phyloP scores from a whole-genome alignment of 2,113 vertebrate genomes.

The Setophaga petechia region DNA sequence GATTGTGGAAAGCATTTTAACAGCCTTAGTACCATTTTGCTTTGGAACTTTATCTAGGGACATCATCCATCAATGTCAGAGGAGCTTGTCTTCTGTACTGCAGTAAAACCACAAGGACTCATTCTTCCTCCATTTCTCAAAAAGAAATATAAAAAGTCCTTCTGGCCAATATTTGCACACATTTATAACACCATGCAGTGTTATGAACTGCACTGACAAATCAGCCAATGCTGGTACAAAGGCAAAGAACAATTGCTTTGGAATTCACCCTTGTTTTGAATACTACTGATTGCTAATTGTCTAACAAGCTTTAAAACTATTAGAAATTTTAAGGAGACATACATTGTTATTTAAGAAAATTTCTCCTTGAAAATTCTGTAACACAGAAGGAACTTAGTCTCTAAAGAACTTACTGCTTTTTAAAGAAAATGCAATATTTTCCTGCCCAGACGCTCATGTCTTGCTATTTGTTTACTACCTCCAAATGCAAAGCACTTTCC shows the following conservation, averaged over 20 bases:
- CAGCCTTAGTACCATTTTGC: not conserved
- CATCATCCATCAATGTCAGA: not conserved
- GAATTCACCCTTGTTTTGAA: no score
- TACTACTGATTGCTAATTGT: not conserved
- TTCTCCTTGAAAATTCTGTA: not conserved
- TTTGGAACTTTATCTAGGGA: not conserved
- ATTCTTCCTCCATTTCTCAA: not conserved
- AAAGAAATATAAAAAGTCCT: not conserved
- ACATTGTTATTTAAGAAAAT: not conserved
- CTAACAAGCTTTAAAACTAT: not conserved
- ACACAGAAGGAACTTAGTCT: not conserved
- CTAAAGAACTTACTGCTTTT: not conserved
- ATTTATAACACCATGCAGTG: not conserved
- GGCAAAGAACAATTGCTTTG: not conserved
- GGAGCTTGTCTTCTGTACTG: not conserved
- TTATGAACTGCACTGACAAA: not conserved
- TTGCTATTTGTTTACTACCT: not conserved
- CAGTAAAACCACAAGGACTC: not conserved
- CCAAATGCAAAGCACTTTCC: not conserved
- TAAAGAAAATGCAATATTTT: not conserved
- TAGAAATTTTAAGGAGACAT: not conserved
- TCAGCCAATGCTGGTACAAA: not conserved
- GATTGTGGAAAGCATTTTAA: conserved; percentile 22
- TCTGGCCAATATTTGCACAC: not conserved
- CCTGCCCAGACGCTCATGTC: not conserved